Evolutionary conservation across 2,797 vertebrate genomes (phyloP).

Genomic region (Chaetodon trifasciatus): DNA sequence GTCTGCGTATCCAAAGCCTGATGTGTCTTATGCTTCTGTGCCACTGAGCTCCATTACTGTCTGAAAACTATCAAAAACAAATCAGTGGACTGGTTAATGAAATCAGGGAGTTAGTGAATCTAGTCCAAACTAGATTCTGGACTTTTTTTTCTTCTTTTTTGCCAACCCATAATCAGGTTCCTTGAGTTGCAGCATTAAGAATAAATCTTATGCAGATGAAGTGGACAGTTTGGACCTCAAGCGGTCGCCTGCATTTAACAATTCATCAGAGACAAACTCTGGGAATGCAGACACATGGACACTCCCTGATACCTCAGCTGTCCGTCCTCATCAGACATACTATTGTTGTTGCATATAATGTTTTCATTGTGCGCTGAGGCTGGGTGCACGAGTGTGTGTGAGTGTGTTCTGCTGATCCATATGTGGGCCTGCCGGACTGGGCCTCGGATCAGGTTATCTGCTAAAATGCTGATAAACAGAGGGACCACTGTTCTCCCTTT

Average conservation of each 20-base stretch:
- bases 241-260: not conserved
- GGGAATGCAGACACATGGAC: not conserved
- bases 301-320: not conserved
- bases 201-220: not conserved
- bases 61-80: no score
- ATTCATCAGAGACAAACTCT: not conserved
- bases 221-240: not conserved
- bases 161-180: not conserved
- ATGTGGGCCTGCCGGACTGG: not conserved
- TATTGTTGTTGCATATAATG: conserved; percentile 8
- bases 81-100: no score
- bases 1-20: no score
- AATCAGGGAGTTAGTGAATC: no score
- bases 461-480: conserved; percentile 63
- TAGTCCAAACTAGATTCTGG: no score
- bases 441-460: conserved; percentile 68
- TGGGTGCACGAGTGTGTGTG: conserved; percentile 5
- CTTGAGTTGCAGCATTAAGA: not conserved
- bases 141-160: no score
- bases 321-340: not conserved
- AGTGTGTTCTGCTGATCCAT: conserved; percentile 1
- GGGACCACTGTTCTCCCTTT: conserved; percentile 65
- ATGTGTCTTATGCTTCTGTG: no score
- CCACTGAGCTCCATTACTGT: no score
- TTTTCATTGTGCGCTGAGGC: conserved; percentile 4